A percentile compares a stretch with the other conserved stretches of the same genome.
These are phyloP conservation scores for Pyrgilauda ruficollis DNA, from an alignment of 2,113 vertebrate species.

Conservation along the genomic window DNA sequence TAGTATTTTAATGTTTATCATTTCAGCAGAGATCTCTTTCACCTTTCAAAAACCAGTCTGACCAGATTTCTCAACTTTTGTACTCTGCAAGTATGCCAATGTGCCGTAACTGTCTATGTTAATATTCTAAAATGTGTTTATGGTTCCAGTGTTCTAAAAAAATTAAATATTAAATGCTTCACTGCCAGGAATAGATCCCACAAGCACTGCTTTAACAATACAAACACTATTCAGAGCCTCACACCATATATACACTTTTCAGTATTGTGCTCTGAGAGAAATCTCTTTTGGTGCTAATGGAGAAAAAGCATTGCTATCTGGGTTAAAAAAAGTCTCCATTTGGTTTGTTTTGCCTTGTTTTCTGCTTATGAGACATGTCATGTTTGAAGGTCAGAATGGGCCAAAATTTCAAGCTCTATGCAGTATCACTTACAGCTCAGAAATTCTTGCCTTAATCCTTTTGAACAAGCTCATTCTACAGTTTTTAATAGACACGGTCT, in stretches of 20 bases:
- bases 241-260: not conserved
- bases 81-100: not conserved
- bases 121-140: not conserved
- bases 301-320: not conserved
- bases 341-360: not conserved
- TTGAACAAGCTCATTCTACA: not conserved
- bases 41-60: conserved; percentile 43
- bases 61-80: conserved; percentile 45
- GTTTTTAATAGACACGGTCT: not conserved
- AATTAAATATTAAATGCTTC: not conserved
- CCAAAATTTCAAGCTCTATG: not conserved
- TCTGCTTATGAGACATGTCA: not conserved
- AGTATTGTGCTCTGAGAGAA: not conserved
- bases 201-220: not conserved
- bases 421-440: not conserved
- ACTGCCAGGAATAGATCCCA: not conserved
- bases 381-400: not conserved
- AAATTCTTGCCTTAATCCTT: not conserved
- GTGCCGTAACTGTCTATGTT: not conserved
- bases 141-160: not conserved
- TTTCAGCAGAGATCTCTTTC: not conserved
- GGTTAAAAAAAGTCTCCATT: not conserved
- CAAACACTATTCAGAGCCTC: not conserved
- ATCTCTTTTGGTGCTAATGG: not conserved
- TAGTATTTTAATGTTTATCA: conserved; percentile 35